Conservation (phyloP, 2,888 invertebrate species). For the Thera britannica region DNA sequence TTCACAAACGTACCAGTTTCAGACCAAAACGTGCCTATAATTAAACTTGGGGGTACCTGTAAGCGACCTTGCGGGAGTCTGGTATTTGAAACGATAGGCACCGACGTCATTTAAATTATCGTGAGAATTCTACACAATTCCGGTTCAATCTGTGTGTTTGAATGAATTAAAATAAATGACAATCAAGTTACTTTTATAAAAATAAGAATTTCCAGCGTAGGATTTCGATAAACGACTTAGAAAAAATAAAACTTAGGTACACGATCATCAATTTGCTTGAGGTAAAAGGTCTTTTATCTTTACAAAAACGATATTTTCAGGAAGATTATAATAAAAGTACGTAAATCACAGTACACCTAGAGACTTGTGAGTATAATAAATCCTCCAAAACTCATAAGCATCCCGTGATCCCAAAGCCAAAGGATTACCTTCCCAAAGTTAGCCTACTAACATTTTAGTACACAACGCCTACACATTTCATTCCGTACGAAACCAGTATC, state of each 20-base stretch:
- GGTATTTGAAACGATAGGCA: constrained; percentile 38
- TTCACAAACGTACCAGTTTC: constrained; percentile 3
- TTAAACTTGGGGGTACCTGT: constrained; percentile 29
- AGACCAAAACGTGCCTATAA: constrained; percentile 9
- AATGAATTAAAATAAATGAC: constrained; percentile 17
- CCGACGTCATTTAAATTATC: constrained; percentile 43
- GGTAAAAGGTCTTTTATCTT: not conserved
- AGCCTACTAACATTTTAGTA: constrained; percentile 29
- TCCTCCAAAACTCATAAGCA: not conserved
- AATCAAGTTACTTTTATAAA: constrained; percentile 6
- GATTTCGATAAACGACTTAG: not conserved
- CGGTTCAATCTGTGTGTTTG: constrained; percentile 33
- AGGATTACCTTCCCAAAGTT: constrained; percentile 5
- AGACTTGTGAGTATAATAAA: not conserved
- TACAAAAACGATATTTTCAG: not conserved
- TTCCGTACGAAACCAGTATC: constrained; percentile 32
- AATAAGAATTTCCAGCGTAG: not conserved
- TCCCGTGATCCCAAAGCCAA: constrained; percentile 4
- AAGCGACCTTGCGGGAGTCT: constrained; percentile 37
- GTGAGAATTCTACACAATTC: constrained; percentile 42
- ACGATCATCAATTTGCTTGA: not conserved
- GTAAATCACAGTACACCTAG: not conserved
- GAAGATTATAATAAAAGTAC: not conserved
- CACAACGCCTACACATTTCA: constrained; percentile 26
- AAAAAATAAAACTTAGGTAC: not conserved